phyloP scores from a whole-genome alignment of 1,140 invertebrate genomes.

The Tetraneura akinire region DNA sequence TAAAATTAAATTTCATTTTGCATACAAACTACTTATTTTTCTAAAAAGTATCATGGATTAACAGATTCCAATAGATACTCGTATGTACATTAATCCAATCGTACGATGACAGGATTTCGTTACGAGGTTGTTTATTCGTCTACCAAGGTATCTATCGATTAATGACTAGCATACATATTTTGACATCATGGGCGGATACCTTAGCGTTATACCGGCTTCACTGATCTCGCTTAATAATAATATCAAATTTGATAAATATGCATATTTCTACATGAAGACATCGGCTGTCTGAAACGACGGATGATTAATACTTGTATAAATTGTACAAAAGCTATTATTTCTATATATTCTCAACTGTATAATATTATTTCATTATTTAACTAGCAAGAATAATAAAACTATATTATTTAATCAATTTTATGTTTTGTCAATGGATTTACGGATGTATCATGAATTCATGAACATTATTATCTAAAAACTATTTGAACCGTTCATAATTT shows the following conservation, averaged over 20 bases:
- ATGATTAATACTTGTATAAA: constrained; percentile 36
- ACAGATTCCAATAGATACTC: not conserved
- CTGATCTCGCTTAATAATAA: constrained; percentile 47
- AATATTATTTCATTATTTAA: not conserved
- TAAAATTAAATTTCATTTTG: too few relatives aligned
- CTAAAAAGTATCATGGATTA: not conserved
- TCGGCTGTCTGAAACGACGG: constrained; percentile 24
- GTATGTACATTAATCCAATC: not conserved
- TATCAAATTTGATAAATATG: constrained; percentile 51
- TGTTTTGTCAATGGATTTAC: not conserved
- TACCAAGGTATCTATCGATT: constrained; percentile 35
- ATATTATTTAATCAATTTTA: constrained; percentile 17
- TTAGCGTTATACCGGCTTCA: constrained; percentile 21
- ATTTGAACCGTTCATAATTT: constrained; percentile 8
- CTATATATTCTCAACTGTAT: not conserved
- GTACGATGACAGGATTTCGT: constrained; percentile 13
- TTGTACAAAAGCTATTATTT: constrained; percentile 25
- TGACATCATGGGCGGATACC: constrained; percentile 43
- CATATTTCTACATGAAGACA: constrained; percentile 41
- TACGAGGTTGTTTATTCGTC: not conserved
- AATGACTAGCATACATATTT: constrained; percentile 45
- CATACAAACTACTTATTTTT: not conserved
- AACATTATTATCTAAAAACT: constrained; percentile 19
- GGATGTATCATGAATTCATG: not conserved
- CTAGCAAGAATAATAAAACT: not conserved